phyloP scores from a whole-genome alignment of 2,797 vertebrate species.

The Myotis planiceps region DNA sequence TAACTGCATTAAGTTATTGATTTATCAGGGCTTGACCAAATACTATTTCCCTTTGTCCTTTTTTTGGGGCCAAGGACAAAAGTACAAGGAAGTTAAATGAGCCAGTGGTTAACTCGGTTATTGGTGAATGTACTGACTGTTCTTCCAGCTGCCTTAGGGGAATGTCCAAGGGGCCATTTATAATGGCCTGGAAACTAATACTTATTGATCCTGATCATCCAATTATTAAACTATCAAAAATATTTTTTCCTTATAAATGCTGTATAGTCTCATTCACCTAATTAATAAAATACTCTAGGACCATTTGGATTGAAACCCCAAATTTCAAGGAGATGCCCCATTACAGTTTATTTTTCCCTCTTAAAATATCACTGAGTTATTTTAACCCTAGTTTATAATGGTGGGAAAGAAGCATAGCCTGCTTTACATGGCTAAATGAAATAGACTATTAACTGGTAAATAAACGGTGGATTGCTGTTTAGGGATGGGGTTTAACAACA shows the following conservation, averaged over 20 bases:
- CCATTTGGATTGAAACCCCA: not conserved
- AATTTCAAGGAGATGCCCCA: not conserved
- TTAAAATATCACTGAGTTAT: conserved; percentile 51
- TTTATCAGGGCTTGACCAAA: conserved; percentile 86
- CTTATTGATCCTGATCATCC: conserved; percentile 49
- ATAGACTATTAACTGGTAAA: conserved; percentile 47
- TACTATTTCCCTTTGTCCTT: conserved; percentile 71
- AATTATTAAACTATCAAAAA: conserved; percentile 67
- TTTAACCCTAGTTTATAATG: conserved; percentile 56
- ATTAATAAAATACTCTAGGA: not conserved
- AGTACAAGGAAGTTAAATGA: conserved; percentile 69
- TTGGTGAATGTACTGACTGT: conserved; percentile 66
- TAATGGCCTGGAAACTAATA: conserved; percentile 66
- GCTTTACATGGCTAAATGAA: conserved; percentile 51
- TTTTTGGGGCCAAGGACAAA: conserved; percentile 64
- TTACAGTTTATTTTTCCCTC: not conserved
- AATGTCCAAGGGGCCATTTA: conserved; percentile 63
- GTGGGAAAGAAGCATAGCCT: conserved; percentile 53
- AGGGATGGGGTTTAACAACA: not conserved
- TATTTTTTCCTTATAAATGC: conserved; percentile 58
- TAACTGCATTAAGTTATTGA: conserved; percentile 88
- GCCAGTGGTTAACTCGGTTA: conserved; percentile 64
- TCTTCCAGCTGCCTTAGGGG: conserved; percentile 61
- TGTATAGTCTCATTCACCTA: not conserved
- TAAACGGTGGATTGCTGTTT: conserved; percentile 50